Evolutionary conservation across 2,797 vertebrate genomes (phyloP).

Genomic region (Poecilia gillii): DNA sequence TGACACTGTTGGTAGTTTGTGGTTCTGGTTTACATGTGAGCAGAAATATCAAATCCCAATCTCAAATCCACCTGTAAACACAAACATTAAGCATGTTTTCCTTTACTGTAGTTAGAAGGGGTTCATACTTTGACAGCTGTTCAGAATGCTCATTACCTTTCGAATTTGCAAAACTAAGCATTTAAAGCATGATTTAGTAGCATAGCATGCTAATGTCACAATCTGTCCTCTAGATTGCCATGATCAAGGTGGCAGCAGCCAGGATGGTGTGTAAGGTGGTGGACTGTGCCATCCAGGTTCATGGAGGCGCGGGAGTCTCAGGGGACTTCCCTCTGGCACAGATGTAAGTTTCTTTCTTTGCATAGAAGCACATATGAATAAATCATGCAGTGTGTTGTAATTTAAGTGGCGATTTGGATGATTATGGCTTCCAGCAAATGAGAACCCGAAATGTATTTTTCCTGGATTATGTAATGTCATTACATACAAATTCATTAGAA

Average conservation of each 20-base stretch:
- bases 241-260: constrained; percentile 93
- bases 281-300: constrained; percentile 90
- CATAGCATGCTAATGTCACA: not conserved
- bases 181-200: not conserved
- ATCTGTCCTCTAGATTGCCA: constrained; percentile 83
- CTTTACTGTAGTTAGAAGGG: not conserved
- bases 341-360: constrained; percentile 84
- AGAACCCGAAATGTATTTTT: not conserved
- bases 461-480: not conserved
- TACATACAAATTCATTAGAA: no score
- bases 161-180: not conserved
- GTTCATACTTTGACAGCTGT: not conserved
- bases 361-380: no score
- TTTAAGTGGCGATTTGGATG: not conserved
- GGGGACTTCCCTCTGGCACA: constrained; percentile 89
- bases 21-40: not conserved
- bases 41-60: not conserved
- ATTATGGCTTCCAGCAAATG: not conserved
- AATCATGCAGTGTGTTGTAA: not conserved
- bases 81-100: not conserved
- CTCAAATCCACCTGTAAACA: not conserved
- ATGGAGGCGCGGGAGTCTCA: constrained; percentile 89
- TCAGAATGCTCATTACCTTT: not conserved
- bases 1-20: constrained; percentile 8
- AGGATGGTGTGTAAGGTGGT: constrained; percentile 87